Evolutionary conservation across 2,888 invertebrate genomes (phyloP), one percentile per base, ranked within the genome.

Genomic region (Agrotis puta): DNA sequence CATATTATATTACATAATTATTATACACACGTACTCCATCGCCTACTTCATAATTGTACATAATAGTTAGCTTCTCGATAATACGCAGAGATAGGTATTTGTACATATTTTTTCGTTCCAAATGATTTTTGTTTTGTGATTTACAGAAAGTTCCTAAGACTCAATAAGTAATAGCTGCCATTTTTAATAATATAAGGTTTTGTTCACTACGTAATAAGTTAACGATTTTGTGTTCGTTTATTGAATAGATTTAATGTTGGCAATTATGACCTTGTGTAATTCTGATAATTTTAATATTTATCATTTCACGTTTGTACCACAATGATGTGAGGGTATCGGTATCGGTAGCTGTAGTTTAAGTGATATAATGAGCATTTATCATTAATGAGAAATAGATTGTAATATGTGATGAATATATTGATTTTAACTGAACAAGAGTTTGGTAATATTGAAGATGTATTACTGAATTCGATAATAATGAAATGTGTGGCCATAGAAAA

Each of bases 91-190:
- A 50, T 57, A 59, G 39, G 54, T 57, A 59, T 33, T 51, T 73
- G 54, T 69, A 65, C 69, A 59, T 67, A 69, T 64, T 72, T 65
- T 73, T 77, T 80, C 61, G 76, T 80, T 83, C 71, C 79, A 77
- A 80, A 81, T 82, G 74, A 75, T 81, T 84, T 81, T 78, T 82
- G 79, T 88, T 88, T 90, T 90, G 90, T 93, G 91, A 92, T 92
- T 92, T 92, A 92, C 91, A 91, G 88, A 94, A 93, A 94, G 95
- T 95, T 95, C 95, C 95, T 95, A 94, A 91, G 88, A 92, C 90
- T 92, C 91, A 90, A 91, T 92, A 92, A 91, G 88, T 90, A 88
- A 78, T 92, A 92, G 93, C 93, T 94, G 95, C 95, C 95, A 94
- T 95, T 92, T 65, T 51, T 24, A 59, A 58, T 66, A 82, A 87